A percentile compares a stretch with the other conserved stretches of the same genome.
Evolutionary conservation across 2,888 invertebrate genomes (phyloP).

Genomic region (Pardosa pseudoannulata): DNA sequence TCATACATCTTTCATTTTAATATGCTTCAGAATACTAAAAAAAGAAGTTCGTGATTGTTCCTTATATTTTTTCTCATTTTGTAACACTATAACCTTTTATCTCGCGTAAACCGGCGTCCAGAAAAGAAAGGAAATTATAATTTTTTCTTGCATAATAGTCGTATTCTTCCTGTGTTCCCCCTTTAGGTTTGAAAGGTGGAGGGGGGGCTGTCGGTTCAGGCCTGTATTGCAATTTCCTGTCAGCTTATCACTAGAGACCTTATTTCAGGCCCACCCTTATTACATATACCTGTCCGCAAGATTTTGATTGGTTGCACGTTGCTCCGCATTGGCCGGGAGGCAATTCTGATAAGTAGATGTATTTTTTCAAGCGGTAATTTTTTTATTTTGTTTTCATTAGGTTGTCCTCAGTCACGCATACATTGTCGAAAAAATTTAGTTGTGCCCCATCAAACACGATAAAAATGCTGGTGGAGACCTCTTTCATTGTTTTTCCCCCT

Average conservation of each 20-base stretch:
- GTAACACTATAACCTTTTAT: slow-evolving; percentile 58
- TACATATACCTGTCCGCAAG: slow-evolving; percentile 52
- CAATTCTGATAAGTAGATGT: slow-evolving; percentile 69
- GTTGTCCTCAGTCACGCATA: slow-evolving; percentile 40
- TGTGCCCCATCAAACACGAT: slow-evolving; percentile 20
- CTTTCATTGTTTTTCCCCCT: not conserved
- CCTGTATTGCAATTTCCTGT: slow-evolving; percentile 35
- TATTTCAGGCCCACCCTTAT: slow-evolving; percentile 46
- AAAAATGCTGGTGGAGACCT: not conserved
- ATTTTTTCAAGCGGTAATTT: slow-evolving; percentile 2
- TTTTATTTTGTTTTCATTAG: not conserved
- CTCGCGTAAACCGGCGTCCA: not conserved
- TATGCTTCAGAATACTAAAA: too few relatives aligned
- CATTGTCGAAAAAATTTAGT: slow-evolving; percentile 34
- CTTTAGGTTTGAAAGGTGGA: not conserved
- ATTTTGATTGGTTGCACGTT: slow-evolving; percentile 59
- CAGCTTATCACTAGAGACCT: slow-evolving; percentile 23
- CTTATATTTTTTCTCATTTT: not conserved
- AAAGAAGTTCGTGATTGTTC: not conserved
- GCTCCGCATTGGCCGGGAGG: slow-evolving; percentile 60
- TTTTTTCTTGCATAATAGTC: slow-evolving; percentile 38
- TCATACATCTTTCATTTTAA: too few relatives aligned
- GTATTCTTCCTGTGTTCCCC: slow-evolving; percentile 20
- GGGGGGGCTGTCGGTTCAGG: slow-evolving; percentile 18
- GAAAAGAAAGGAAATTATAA: slow-evolving; percentile 60